Evolutionary conservation across 2,797 vertebrate species (phyloP), one percentile per base, ranked within the genome.

Genomic region (Centropyge bicolor): DNA sequence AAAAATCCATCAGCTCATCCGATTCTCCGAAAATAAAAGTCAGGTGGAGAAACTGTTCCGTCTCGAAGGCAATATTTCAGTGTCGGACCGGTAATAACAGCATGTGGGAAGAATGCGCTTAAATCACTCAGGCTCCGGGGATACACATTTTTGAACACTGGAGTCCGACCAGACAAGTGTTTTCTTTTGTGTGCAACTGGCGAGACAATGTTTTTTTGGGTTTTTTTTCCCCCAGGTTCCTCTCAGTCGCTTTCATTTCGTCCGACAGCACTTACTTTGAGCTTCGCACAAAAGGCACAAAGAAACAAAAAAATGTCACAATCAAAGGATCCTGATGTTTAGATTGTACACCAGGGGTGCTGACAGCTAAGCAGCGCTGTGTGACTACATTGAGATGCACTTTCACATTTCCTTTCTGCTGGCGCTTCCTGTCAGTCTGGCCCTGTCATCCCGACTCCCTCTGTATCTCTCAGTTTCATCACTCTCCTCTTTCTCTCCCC

Each of bases 321-420:
- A 88, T 91, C 87, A 92, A 88, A 92, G 84, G n/a, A 40, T 51
- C 45, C 69, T 64, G 65, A 79, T 89, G 91, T 91, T 90, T 89
- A 76, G 85, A 88, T 84, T 86, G 85, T 73, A 84, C 79, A 79
- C 60, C 74, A 14, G 56, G 49, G 81, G 76, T 70, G 88, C 79
- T 85, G 89, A 92, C 88, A 92, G 80, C 79, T 17, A 41, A 72
- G 75, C 81, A 51, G 72, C 57, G 4, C 55, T 2, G 55, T 70
- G 82, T 38, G 72, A 85, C 79, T 72, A 52, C 76, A 65, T 67
- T 59, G 19, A 59, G 63, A 82, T 60, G 78, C 78, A 75, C 74
- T 83, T 83, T 82, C 40, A 70, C 13, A 17, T 82, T 76, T 78
- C 63, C 66, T 63, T 64, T 76, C 80, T 81, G 60, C 81, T 43